Evolutionary conservation across 2,113 vertebrate genomes (phyloP).

Genomic region (Phodopus roborovskii): DNA sequence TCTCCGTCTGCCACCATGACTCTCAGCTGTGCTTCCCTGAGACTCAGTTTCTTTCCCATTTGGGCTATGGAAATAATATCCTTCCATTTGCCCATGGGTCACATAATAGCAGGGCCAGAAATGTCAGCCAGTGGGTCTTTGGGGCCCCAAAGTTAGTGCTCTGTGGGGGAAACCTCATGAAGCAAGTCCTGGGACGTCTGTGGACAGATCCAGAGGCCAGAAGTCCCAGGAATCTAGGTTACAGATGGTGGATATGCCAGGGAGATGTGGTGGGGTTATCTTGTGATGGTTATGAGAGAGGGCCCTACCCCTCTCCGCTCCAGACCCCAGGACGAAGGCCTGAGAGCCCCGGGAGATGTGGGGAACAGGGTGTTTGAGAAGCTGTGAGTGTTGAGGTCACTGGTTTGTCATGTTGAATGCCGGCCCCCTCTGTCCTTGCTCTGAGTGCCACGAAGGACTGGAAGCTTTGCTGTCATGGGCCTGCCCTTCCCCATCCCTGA

Average conservation of each 20-base stretch:
- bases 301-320: not conserved
- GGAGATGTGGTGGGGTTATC: fast-evolving
- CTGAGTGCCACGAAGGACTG: not conserved
- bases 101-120: not conserved
- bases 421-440: not conserved
- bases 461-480: not conserved
- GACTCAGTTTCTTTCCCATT: constrained; percentile 19
- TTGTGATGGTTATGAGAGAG: not conserved
- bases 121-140: not conserved
- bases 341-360: fast-evolving
- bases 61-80: not conserved
- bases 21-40: not conserved
- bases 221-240: not conserved
- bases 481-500: not conserved
- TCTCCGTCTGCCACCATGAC: not conserved
- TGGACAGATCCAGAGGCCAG: not conserved
- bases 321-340: not conserved
- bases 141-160: not conserved
- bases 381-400: not conserved
- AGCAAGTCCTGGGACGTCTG: not conserved
- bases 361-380: too few species aligned
- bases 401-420: not conserved
- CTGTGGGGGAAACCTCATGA: not conserved
- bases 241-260: not conserved
- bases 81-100: not conserved